A percentile compares a stretch with the other conserved stretches of the same genome.
phyloP scores from a whole-genome alignment of 2,888 invertebrate genomes.

The Trachelus tabidus region DNA sequence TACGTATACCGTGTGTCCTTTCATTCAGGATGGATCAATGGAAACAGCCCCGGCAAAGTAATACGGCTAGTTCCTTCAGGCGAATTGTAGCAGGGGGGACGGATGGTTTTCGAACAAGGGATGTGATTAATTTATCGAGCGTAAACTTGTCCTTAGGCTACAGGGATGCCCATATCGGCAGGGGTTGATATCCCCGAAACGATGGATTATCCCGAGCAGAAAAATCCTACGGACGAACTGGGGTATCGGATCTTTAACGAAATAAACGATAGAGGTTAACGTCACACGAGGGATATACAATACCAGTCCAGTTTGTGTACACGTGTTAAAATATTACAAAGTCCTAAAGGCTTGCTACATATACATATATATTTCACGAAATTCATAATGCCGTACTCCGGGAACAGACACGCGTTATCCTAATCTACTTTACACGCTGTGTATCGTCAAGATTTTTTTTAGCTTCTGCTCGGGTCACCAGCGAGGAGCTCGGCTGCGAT shows the following conservation, averaged over 20 bases:
- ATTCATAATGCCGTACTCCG: background rate
- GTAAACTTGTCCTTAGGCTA: slow-evolving; percentile 16
- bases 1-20: background rate
- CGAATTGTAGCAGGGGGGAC: slow-evolving; percentile 26
- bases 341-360: background rate
- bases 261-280: background rate
- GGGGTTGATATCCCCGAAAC: background rate
- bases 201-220: background rate
- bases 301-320: background rate
- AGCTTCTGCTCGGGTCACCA: slow-evolving; percentile 31
- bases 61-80: slow-evolving; percentile 7
- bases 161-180: background rate
- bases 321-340: background rate
- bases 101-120: slow-evolving; percentile 8
- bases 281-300: background rate
- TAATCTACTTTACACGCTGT: slow-evolving; percentile 33
- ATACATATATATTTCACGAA: background rate
- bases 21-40: background rate
- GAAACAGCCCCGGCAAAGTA: background rate
- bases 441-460: slow-evolving; percentile 21
- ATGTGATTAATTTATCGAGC: slow-evolving; percentile 57
- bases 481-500: background rate
- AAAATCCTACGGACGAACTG: background rate
- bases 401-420: slow-evolving; percentile 27
- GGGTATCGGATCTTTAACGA: background rate